A percentile compares a stretch with the other conserved stretches of the same genome.
Conservation (phyloP, 2,888 invertebrate species). For the Tetramorium bicarinatum region DNA sequence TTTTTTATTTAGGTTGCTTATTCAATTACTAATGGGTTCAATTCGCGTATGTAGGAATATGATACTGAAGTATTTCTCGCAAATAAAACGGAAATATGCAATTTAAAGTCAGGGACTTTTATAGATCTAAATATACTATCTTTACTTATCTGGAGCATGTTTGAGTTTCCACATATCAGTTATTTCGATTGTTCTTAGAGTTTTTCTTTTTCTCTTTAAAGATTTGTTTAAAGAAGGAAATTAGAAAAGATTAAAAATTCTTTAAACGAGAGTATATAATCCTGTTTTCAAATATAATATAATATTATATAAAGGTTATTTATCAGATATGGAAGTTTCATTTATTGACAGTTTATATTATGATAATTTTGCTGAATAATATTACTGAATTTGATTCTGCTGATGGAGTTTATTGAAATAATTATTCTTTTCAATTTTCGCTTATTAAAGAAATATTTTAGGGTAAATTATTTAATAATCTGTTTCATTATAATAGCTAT, state of each 20-base stretch:
- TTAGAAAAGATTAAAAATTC: background rate
- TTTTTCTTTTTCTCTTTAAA: background rate
- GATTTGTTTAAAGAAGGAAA: background rate
- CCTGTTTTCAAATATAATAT: background rate
- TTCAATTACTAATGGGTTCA: slow-evolving; percentile 8
- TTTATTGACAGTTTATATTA: background rate
- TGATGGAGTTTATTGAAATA: background rate
- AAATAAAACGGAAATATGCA: background rate
- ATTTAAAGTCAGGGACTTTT: slow-evolving; percentile 5
- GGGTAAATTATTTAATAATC: background rate
- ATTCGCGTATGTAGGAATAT: background rate
- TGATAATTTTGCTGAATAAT: background rate
- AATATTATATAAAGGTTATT: background rate
- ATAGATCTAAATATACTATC: background rate
- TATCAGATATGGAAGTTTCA: background rate
- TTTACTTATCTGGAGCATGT: background rate
- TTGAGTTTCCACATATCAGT: no score
- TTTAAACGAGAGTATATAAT: background rate
- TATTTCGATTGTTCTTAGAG: no score
- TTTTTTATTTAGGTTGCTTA: slow-evolving; percentile 32
- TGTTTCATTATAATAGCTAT: slow-evolving; percentile 5
- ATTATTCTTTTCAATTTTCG: background rate
- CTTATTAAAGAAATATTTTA: background rate
- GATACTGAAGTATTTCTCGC: background rate
- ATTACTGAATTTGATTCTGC: background rate